phyloP scores from a whole-genome alignment of 2,797 vertebrate genomes.

The Vultur gryphus region DNA sequence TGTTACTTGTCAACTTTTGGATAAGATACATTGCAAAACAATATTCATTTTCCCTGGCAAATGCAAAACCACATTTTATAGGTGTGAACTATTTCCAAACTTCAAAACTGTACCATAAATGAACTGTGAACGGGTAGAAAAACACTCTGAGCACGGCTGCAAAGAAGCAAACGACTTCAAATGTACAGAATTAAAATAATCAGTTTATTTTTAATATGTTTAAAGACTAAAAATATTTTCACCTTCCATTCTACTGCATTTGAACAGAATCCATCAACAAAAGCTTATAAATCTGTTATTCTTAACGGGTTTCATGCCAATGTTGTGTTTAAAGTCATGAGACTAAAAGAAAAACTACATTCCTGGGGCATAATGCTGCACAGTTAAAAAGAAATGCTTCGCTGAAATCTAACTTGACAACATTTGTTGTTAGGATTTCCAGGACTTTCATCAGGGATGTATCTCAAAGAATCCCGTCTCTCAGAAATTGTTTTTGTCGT shows the following conservation, averaged over 20 bases:
- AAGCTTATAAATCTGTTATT: constrained; percentile 50
- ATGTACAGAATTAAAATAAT: constrained; percentile 46
- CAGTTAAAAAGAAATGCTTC: constrained; percentile 12
- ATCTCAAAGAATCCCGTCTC: constrained; percentile 40
- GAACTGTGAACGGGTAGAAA: constrained; percentile 34
- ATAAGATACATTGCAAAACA: constrained; percentile 54
- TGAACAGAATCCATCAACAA: constrained; percentile 47
- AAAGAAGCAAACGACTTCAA: constrained; percentile 32
- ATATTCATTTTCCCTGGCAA: constrained; percentile 62
- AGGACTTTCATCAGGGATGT: constrained; percentile 60
- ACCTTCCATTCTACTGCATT: constrained; percentile 37
- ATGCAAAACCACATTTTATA: constrained; percentile 65
- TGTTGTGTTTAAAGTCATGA: constrained; percentile 44
- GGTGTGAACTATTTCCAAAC: constrained; percentile 75
- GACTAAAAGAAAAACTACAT: constrained; percentile 38
- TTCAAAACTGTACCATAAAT: constrained; percentile 47
- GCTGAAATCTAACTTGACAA: constrained; percentile 36
- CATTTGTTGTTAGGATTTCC: constrained; percentile 57
- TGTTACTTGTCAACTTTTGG: constrained; percentile 68
- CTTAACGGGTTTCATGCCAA: constrained; percentile 45
- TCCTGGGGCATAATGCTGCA: constrained; percentile 26
- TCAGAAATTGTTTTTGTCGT: constrained; percentile 64
- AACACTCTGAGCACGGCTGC: neutral
- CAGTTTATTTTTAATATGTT: constrained; percentile 43
- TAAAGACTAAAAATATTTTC: constrained; percentile 58